Evolutionary conservation across 2,113 vertebrate genomes (phyloP).

Genomic region (Oxyura jamaicensis): DNA sequence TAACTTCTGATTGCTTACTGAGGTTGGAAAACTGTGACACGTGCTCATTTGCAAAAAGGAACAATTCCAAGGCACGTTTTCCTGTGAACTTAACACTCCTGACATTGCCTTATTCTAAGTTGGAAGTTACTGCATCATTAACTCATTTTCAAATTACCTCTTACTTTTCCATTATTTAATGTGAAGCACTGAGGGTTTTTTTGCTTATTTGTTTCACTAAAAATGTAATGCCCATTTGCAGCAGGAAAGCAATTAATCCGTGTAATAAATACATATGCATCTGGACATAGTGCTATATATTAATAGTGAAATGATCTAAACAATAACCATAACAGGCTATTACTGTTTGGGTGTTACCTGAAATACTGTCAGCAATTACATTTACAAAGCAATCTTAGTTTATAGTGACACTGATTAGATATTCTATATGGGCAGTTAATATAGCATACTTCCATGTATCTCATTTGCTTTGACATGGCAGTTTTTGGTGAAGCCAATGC

Average conservation of each 20-base stretch:
- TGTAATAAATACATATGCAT: neutral
- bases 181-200: accelerated
- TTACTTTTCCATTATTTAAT: neutral
- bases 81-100: neutral
- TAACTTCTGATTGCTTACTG: neutral
- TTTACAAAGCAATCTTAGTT: neutral
- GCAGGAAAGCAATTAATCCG: neutral
- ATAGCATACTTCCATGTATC: neutral
- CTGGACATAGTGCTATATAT: neutral
- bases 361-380: neutral
- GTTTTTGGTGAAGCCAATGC: neutral
- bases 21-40: neutral
- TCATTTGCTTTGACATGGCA: conserved; percentile 18
- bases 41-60: neutral
- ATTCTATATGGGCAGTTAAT: neutral
- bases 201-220: neutral
- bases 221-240: neutral
- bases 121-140: neutral
- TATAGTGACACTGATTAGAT: neutral
- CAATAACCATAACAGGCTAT: neutral
- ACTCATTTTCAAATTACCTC: neutral
- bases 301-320: neutral
- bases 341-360: neutral
- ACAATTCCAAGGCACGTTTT: neutral
- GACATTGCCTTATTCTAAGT: neutral